Conservation (phyloP, 2,797 vertebrate genomes). For the Melopsittacus undulatus region DNA sequence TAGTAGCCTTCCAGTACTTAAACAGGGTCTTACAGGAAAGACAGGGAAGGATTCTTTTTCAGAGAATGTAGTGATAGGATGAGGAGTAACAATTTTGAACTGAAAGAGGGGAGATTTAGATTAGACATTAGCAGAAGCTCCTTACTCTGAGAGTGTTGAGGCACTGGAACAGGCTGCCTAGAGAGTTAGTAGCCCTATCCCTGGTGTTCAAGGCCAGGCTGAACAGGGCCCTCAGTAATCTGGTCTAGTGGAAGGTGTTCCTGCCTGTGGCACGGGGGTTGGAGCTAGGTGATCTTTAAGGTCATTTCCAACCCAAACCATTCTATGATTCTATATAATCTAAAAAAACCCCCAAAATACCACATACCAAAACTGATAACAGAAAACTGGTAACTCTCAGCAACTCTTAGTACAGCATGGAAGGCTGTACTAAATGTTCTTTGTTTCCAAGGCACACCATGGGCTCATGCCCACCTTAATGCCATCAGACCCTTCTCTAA, state of each 20-base stretch:
- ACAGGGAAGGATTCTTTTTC: not conserved
- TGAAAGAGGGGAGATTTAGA: not conserved
- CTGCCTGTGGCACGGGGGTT: not conserved
- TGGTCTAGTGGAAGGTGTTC: not conserved
- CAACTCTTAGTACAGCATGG: accelerated
- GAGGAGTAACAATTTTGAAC: not conserved
- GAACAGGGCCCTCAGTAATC: not conserved
- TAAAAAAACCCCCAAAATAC: too few species aligned
- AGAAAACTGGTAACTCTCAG: not conserved
- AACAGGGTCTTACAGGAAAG: not conserved
- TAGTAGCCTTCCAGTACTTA: not conserved
- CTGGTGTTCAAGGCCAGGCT: not conserved
- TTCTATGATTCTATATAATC: not conserved
- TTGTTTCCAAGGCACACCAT: not conserved
- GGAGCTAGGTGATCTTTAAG: not conserved
- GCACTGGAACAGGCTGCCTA: too few species aligned
- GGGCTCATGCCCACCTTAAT: not conserved
- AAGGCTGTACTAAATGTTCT: not conserved
- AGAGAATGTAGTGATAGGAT: not conserved
- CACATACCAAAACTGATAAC: too few species aligned
- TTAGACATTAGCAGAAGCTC: not conserved
- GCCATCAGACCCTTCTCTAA: not conserved
- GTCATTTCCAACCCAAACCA: not conserved
- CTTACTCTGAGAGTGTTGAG: not conserved
- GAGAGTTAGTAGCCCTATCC: not conserved